Percentiles rank a stretch among this genome's conserved stretches.
These are phyloP conservation scores for Periparus ater DNA, from an alignment of 2,797 vertebrate genomes.

Conservation along the genomic window DNA sequence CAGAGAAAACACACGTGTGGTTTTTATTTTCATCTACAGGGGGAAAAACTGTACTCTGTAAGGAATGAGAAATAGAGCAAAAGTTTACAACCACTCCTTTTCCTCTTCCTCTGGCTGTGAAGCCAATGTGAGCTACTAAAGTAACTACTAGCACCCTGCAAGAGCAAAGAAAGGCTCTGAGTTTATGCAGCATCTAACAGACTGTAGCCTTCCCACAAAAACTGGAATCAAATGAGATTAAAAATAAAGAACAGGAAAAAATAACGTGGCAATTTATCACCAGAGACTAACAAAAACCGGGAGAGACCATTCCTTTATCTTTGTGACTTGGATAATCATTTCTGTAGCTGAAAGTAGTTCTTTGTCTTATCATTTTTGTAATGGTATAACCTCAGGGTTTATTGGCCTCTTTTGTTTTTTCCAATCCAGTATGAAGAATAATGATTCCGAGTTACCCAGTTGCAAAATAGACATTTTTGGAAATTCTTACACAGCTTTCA, in stretches of 20 bases:
- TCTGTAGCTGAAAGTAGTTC: background rate
- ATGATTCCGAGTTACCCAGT: background rate
- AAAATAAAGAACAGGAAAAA: background rate
- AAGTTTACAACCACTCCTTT: background rate
- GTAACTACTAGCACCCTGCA: background rate
- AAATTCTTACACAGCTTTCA: background rate
- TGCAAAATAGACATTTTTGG: background rate
- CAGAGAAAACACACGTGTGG: background rate
- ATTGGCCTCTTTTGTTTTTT: background rate
- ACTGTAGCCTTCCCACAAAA: background rate
- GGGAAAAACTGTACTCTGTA: background rate
- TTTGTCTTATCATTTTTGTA: background rate
- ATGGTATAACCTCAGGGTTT: background rate
- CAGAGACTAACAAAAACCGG: background rate
- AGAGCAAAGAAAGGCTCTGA: background rate
- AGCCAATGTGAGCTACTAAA: background rate
- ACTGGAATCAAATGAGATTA: background rate
- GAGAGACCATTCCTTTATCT: background rate
- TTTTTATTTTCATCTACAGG: background rate
- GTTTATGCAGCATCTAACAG: background rate
- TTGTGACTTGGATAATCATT: background rate
- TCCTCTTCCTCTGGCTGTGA: background rate
- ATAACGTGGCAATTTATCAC: background rate
- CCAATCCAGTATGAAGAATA: background rate
- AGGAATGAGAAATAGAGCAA: background rate